Evolutionary conservation across 2,113 vertebrate genomes (phyloP).

Genomic region (Poecile atricapillus): DNA sequence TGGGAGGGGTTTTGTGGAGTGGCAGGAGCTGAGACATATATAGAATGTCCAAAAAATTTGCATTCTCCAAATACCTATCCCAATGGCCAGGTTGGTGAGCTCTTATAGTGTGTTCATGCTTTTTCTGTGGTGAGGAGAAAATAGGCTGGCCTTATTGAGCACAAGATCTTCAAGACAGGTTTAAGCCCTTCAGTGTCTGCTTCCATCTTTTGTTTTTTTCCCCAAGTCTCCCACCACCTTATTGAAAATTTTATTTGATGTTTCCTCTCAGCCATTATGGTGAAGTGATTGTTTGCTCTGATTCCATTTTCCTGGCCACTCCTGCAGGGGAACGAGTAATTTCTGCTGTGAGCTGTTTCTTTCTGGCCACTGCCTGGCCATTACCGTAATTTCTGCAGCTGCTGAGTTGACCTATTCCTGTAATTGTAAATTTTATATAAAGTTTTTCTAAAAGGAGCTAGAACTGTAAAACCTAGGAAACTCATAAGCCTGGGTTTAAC

Average conservation of each 20-base stretch:
- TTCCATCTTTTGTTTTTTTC: fast-evolving
- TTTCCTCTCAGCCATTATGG: background rate
- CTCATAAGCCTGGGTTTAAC: background rate
- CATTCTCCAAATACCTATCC: background rate
- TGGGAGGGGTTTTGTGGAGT: background rate
- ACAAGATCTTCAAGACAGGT: background rate
- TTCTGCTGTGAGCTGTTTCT: background rate
- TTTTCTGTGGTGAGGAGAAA: background rate
- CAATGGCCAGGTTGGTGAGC: background rate
- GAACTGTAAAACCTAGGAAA: background rate
- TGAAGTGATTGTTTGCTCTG: background rate
- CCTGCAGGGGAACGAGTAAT: background rate
- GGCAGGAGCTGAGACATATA: background rate
- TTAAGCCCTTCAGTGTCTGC: background rate
- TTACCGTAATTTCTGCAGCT: background rate
- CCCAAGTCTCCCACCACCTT: background rate
- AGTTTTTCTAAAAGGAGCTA: background rate
- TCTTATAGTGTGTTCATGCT: background rate
- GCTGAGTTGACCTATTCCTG: background rate
- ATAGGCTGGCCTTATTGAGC: background rate
- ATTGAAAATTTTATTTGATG: background rate
- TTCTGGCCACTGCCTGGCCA: fast-evolving
- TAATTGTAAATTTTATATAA: background rate
- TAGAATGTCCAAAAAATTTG: background rate
- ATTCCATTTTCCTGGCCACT: background rate